Percentiles rank a stretch among this genome's conserved stretches.
These are phyloP conservation scores for Helicolenus hilgendorfi DNA, from an alignment of 2,797 vertebrate species.

Conservation along the genomic window DNA sequence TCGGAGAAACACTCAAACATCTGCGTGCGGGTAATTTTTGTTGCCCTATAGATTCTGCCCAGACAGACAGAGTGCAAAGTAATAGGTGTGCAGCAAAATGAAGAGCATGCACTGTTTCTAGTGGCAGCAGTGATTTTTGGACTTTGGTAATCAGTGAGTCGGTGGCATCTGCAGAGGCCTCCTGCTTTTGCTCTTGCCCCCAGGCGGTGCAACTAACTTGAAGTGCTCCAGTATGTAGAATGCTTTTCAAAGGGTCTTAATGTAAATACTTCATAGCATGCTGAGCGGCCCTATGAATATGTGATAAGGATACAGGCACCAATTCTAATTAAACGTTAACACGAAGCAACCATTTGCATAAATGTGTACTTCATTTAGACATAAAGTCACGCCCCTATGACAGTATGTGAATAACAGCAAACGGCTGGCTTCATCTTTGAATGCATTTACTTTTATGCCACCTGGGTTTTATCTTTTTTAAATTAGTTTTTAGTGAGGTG, in stretches of 20 bases:
- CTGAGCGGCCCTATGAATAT: conserved; percentile 72
- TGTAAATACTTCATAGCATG: conserved; percentile 76
- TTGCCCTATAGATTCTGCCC: conserved; percentile 82
- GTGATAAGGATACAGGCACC: conserved; percentile 56
- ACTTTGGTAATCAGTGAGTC: conserved; percentile 51
- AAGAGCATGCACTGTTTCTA: conserved; percentile 45
- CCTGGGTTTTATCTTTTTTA: conserved; percentile 51
- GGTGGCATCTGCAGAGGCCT: conserved; percentile 67
- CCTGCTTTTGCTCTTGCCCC: conserved; percentile 49
- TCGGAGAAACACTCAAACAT: conserved; percentile 84
- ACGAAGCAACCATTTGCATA: conserved; percentile 36
- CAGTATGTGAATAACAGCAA: conserved; percentile 12
- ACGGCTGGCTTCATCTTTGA: conserved; percentile 32
- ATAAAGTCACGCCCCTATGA: not conserved
- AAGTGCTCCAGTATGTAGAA: conserved; percentile 65
- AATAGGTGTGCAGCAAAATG: conserved; percentile 70
- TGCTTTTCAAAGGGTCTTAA: conserved; percentile 61
- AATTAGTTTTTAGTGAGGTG: conserved; percentile 45
- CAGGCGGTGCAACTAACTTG: conserved; percentile 64
- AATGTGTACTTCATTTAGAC: conserved; percentile 14
- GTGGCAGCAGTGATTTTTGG: conserved; percentile 61
- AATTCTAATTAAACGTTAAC: conserved; percentile 46
- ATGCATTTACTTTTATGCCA: conserved; percentile 44
- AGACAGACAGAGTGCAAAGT: conserved; percentile 72
- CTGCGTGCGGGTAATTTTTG: conserved; percentile 79